phyloP scores from a whole-genome alignment of 2,888 invertebrate species.

The Amblyjoppa proteus region DNA sequence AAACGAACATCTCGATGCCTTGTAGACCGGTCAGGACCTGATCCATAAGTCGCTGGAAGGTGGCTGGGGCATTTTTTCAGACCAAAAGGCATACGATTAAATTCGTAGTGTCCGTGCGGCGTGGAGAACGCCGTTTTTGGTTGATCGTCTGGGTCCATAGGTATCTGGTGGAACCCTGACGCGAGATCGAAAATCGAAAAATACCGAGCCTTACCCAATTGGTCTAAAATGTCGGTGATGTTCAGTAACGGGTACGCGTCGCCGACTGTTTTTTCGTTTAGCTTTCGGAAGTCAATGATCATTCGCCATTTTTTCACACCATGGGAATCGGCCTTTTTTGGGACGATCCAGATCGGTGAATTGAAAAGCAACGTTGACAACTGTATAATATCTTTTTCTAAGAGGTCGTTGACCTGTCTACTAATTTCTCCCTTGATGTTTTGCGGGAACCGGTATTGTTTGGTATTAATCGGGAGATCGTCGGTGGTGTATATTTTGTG shows the following conservation, averaged over 20 bases:
- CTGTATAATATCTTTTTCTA: constrained; percentile 8
- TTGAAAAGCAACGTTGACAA: neutral
- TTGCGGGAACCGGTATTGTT: constrained; percentile 32
- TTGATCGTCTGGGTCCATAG: constrained; percentile 29
- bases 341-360: too few relatives aligned
- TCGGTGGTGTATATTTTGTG: constrained; percentile 22
- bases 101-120: constrained; percentile 28
- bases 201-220: constrained; percentile 21
- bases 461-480: constrained; percentile 18
- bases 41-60: too few relatives aligned
- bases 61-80: too few relatives aligned
- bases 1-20: neutral
- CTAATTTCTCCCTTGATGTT: constrained; percentile 15
- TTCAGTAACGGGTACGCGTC: too few relatives aligned
- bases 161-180: constrained; percentile 6
- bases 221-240: constrained; percentile 5
- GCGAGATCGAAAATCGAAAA: constrained; percentile 21
- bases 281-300: too few relatives aligned
- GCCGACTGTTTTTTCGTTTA: too few relatives aligned
- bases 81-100: too few relatives aligned
- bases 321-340: too few relatives aligned
- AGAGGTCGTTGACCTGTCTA: neutral
- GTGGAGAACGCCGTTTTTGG: neutral
- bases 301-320: too few relatives aligned
- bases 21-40: too few relatives aligned